These are phyloP conservation scores for Drosophila kanekoi DNA, from an alignment of 2,888 invertebrate genomes.

Conservation along the genomic window DNA sequence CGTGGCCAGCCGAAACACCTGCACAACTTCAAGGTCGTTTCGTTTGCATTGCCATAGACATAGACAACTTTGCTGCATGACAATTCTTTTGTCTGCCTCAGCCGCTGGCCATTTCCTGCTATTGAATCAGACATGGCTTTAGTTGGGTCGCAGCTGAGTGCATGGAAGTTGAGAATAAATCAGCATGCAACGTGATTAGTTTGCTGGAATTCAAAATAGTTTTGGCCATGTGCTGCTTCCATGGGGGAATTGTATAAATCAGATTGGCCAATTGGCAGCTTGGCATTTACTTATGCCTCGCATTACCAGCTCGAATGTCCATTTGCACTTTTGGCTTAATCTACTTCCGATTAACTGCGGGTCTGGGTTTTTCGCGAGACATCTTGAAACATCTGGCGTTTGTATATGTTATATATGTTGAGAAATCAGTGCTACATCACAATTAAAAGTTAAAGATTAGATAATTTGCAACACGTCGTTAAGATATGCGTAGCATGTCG, in stretches of 20 bases:
- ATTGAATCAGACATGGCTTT: background rate
- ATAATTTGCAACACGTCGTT: conserved; percentile 21
- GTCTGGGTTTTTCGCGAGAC: background rate
- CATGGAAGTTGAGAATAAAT: too few relatives aligned
- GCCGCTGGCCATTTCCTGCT: conserved; percentile 9
- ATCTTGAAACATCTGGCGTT: background rate
- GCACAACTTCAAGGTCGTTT: conserved; percentile 68
- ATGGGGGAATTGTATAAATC: too few relatives aligned
- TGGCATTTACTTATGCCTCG: too few relatives aligned
- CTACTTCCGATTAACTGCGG: too few relatives aligned
- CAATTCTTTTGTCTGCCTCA: conserved; percentile 1
- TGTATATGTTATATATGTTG: background rate
- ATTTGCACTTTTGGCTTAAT: too few relatives aligned
- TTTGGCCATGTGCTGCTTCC: too few relatives aligned
- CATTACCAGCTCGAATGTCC: too few relatives aligned
- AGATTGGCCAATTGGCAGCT: too few relatives aligned
- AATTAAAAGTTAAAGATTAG: conserved; percentile 33
- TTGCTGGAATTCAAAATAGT: too few relatives aligned
- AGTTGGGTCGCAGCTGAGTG: background rate
- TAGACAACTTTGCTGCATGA: conserved; percentile 33
- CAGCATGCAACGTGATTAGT: too few relatives aligned
- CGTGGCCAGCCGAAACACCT: conserved; percentile 43
- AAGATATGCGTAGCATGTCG: conserved; percentile 3
- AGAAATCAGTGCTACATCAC: conserved; percentile 40
- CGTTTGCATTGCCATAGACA: conserved; percentile 58